Evolutionary conservation across 2,888 invertebrate genomes (phyloP).

Genomic region (Phlogophora meticulosa): DNA sequence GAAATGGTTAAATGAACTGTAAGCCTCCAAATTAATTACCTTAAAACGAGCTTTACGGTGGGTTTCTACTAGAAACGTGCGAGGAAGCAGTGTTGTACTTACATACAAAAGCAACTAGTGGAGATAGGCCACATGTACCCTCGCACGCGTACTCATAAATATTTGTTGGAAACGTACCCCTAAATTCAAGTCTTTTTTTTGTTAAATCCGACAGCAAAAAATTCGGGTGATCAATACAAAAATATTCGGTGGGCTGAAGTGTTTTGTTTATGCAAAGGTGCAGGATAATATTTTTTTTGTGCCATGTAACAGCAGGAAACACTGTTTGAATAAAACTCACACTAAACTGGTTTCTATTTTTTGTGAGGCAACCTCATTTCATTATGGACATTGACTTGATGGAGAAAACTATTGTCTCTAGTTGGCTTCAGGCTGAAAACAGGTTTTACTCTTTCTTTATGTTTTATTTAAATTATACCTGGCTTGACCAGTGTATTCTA

Average conservation of each 20-base stretch:
- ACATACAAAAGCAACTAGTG: too few species aligned
- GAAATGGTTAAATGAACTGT: conserved; percentile 29
- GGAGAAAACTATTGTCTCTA: conserved; percentile 19
- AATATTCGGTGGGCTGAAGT: conserved; percentile 18
- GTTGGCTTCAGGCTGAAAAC: conserved; percentile 33
- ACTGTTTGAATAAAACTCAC: conserved; percentile 29
- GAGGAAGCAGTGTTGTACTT: too few species aligned
- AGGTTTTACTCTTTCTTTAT: conserved; percentile 15
- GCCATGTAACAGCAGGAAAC: conserved; percentile 37
- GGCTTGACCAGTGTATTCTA: conserved; percentile 13
- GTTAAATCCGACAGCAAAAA: conserved; percentile 14
- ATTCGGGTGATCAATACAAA: conserved; percentile 21
- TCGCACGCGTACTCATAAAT: too few species aligned
- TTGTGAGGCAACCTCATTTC: neutral
- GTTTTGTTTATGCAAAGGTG: conserved; percentile 44
- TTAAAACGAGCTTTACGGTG: conserved; percentile 14
- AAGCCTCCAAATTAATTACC: conserved; percentile 8
- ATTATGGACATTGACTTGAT: conserved; percentile 13
- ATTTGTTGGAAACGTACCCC: too few species aligned
- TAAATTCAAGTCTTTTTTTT: neutral
- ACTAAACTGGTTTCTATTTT: conserved; percentile 35
- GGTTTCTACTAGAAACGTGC: too few species aligned
- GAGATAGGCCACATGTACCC: too few species aligned
- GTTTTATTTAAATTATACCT: conserved; percentile 20
- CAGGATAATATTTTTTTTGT: conserved; percentile 40